Evolutionary conservation across 1,140 invertebrate species (phyloP).

Genomic region (Drosophila seguyi): DNA sequence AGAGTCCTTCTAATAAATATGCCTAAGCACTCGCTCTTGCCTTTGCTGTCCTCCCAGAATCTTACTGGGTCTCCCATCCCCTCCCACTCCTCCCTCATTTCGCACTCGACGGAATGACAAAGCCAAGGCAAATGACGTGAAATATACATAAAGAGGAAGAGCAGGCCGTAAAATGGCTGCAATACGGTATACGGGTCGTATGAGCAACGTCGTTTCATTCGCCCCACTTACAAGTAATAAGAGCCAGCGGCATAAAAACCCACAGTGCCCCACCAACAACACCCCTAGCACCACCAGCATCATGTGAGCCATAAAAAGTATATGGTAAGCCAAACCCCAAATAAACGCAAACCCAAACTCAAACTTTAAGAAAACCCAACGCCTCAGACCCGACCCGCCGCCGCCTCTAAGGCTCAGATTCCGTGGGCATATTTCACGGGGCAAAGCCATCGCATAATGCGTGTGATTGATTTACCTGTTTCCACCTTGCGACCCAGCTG

Average conservation of each 20-base stretch:
- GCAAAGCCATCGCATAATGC: slow-evolving; percentile 72
- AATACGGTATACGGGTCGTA: slow-evolving; percentile 51
- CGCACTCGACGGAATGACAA: slow-evolving; percentile 62
- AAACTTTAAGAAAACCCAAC: slow-evolving; percentile 4
- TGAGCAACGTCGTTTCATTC: slow-evolving; percentile 52
- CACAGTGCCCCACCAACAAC: slow-evolving; percentile 34
- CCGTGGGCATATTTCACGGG: slow-evolving; percentile 47
- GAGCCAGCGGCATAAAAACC: slow-evolving; percentile 70
- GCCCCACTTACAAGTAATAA: slow-evolving; percentile 78
- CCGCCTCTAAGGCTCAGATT: slow-evolving; percentile 23
- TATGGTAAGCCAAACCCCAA: slow-evolving; percentile 50
- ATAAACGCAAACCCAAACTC: slow-evolving; percentile 36
- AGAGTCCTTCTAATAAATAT: slow-evolving; percentile 56
- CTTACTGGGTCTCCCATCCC: not conserved
- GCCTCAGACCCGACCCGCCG: too few relatives aligned
- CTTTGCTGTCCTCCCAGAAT: slow-evolving; percentile 1
- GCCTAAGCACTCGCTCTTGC: slow-evolving; percentile 42
- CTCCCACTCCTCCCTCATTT: slow-evolving; percentile 1
- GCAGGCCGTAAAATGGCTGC: slow-evolving; percentile 66
- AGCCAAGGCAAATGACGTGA: slow-evolving; percentile 70
- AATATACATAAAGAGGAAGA: slow-evolving; percentile 63
- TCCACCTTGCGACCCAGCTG: slow-evolving; percentile 48
- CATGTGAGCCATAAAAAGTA: slow-evolving; percentile 74
- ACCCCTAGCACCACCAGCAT: slow-evolving; percentile 18
- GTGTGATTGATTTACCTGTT: slow-evolving; percentile 78